phyloP scores from a whole-genome alignment of 2,797 vertebrate species.

The Paramormyrops hopkinsi region DNA sequence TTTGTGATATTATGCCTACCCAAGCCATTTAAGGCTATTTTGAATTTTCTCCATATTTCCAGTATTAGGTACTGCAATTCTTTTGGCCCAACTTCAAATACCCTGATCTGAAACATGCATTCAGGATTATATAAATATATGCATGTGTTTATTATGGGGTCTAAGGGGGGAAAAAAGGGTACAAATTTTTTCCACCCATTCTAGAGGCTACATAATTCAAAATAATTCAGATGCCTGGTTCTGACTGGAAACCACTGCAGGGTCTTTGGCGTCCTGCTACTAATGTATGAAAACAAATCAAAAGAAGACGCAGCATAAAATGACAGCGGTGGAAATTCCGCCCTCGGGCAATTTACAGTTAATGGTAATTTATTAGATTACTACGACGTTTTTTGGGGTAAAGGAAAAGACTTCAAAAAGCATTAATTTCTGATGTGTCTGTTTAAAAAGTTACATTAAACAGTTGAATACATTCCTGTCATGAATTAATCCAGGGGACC shows the following conservation, averaged over 20 bases:
- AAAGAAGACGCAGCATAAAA: conserved; percentile 44
- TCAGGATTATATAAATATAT: conserved; percentile 14
- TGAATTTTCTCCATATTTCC: background rate
- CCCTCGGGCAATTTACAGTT: conserved; percentile 66
- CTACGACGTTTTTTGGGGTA: conserved; percentile 39
- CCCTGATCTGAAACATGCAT: background rate
- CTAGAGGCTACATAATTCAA: conserved; percentile 21
- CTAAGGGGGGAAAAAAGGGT: conserved; percentile 17
- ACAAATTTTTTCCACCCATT: conserved; percentile 10
- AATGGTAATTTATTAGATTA: conserved; percentile 56
- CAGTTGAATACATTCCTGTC: background rate
- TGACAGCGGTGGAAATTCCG: conserved; percentile 55
- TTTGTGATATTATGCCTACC: background rate
- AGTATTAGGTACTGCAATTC: background rate
- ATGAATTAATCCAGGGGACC: background rate
- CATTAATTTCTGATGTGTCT: background rate
- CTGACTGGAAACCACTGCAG: conserved; percentile 30
- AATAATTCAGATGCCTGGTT: conserved; percentile 24
- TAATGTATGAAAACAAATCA: conserved; percentile 34
- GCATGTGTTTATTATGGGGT: background rate
- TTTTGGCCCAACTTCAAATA: background rate
- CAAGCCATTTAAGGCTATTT: background rate
- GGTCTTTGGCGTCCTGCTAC: conserved; percentile 28
- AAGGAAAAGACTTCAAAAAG: conserved; percentile 44
- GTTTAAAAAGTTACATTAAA: conserved; percentile 3